Evolutionary conservation across 2,888 invertebrate genomes (phyloP).

Genomic region (Pomacea canaliculata): DNA sequence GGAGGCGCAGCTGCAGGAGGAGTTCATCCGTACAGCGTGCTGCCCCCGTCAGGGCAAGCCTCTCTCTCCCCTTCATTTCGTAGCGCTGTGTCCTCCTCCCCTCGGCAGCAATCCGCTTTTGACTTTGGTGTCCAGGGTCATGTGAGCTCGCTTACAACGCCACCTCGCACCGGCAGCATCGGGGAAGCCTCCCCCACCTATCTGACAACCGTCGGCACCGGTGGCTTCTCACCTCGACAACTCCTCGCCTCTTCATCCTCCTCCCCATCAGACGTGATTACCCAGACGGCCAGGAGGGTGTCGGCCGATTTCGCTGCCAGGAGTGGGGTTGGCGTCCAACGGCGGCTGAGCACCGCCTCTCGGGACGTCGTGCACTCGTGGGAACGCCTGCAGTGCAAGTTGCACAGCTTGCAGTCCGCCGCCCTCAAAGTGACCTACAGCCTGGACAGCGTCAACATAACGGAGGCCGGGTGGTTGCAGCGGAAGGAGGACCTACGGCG

Average conservation of each 20-base stretch:
- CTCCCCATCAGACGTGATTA: slow-evolving; percentile 4
- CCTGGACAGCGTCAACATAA: slow-evolving; percentile 40
- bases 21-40: not conserved
- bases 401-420: slow-evolving; percentile 40
- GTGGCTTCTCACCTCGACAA: not conserved
- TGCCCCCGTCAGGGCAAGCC: not conserved
- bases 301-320: not conserved
- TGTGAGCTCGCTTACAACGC: not conserved
- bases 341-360: slow-evolving; percentile 14
- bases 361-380: slow-evolving; percentile 24
- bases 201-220: not conserved
- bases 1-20: not conserved
- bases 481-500: slow-evolving; percentile 36
- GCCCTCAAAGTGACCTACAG: slow-evolving; percentile 40
- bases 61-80: not conserved
- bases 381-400: slow-evolving; percentile 30
- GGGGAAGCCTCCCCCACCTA: not conserved
- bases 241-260: not conserved
- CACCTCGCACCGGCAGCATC: not conserved
- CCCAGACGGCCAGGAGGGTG: slow-evolving; percentile 13
- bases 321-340: slow-evolving; percentile 2
- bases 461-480: slow-evolving; percentile 40
- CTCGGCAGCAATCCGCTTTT: not conserved
- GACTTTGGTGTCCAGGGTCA: not conserved
- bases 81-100: not conserved